Evolutionary conservation across 1,140 invertebrate genomes (phyloP).

Genomic region (Drosophila ohnishii): DNA sequence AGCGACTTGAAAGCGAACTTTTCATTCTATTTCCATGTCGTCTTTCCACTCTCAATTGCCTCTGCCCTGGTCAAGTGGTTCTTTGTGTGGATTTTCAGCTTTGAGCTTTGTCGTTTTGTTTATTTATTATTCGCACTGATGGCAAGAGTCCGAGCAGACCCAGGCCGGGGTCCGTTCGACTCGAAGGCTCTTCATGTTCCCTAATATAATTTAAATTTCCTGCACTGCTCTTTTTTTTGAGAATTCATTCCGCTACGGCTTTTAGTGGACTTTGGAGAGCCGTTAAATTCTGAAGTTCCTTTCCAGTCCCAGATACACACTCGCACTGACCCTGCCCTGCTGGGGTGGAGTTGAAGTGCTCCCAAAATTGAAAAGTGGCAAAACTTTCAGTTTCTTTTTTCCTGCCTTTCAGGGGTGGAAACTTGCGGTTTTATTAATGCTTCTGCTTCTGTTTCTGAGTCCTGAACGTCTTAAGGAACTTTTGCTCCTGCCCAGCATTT

Average conservation of each 20-base stretch:
- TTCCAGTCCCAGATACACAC: constrained; percentile 42
- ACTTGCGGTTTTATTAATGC: constrained; percentile 63
- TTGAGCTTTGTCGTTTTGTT: constrained; percentile 54
- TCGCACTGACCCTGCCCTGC: constrained; percentile 49
- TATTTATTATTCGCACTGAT: constrained; percentile 70
- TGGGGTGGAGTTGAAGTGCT: constrained; percentile 32
- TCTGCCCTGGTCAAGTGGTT: constrained; percentile 42
- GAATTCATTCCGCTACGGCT: constrained; percentile 24
- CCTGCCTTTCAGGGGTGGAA: constrained; percentile 23
- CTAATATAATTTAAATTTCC: constrained; percentile 77
- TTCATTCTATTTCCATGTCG: constrained; percentile 35
- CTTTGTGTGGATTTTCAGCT: constrained; percentile 41
- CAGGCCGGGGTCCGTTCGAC: background rate
- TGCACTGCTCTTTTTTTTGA: constrained; percentile 20
- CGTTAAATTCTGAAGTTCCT: constrained; percentile 55
- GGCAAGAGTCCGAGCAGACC: constrained; percentile 27
- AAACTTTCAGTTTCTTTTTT: constrained; percentile 56
- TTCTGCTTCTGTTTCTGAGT: constrained; percentile 50
- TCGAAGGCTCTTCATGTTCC: constrained; percentile 48
- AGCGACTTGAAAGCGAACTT: constrained; percentile 64
- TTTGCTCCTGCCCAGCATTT: constrained; percentile 41
- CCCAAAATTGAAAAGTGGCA: constrained; percentile 69
- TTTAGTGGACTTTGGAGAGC: constrained; percentile 76
- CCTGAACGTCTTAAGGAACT: constrained; percentile 42
- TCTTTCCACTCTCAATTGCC: constrained; percentile 37